These are phyloP conservation scores for Tribolium madens DNA, from an alignment of 1,140 invertebrate species.

Conservation along the genomic window DNA sequence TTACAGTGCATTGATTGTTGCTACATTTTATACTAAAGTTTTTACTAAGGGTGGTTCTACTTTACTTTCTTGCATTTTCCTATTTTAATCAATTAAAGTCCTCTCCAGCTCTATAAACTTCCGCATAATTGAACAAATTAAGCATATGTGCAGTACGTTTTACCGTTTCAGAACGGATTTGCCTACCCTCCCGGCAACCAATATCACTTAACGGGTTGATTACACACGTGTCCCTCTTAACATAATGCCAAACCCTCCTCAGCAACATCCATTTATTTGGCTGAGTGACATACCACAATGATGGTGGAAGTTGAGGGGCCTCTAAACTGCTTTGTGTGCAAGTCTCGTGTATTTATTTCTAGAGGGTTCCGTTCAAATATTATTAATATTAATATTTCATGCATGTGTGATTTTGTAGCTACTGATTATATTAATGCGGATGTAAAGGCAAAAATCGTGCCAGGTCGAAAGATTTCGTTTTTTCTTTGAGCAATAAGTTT, in stretches of 20 bases:
- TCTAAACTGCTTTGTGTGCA: constrained; percentile 20
- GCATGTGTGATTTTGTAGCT: not conserved
- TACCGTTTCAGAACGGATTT: constrained; percentile 3
- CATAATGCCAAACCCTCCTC: constrained; percentile 43
- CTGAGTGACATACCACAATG: constrained; percentile 46
- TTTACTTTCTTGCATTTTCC: too few species aligned
- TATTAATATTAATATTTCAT: constrained; percentile 38
- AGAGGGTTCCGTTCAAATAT: constrained; percentile 23
- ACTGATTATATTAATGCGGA: constrained; percentile 4
- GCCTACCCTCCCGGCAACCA: constrained; percentile 5
- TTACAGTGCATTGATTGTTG: too few species aligned
- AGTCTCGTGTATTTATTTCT: constrained; percentile 5
- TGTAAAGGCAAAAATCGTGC: not conserved
- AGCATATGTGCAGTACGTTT: constrained; percentile 40
- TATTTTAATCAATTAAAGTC: not conserved
- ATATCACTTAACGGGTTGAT: constrained; percentile 50
- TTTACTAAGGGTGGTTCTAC: not conserved
- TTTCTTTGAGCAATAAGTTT: not conserved
- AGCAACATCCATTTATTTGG: constrained; percentile 44
- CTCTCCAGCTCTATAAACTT: constrained; percentile 10
- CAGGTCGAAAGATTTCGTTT: not conserved
- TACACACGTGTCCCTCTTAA: constrained; percentile 51
- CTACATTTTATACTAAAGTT: too few species aligned
- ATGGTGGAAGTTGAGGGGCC: constrained; percentile 3
- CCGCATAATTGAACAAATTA: constrained; percentile 44